A percentile compares a stretch with the other conserved stretches of the same genome.
phyloP scores from a whole-genome alignment of 2,113 vertebrate species.

The Mustela nigripes region DNA sequence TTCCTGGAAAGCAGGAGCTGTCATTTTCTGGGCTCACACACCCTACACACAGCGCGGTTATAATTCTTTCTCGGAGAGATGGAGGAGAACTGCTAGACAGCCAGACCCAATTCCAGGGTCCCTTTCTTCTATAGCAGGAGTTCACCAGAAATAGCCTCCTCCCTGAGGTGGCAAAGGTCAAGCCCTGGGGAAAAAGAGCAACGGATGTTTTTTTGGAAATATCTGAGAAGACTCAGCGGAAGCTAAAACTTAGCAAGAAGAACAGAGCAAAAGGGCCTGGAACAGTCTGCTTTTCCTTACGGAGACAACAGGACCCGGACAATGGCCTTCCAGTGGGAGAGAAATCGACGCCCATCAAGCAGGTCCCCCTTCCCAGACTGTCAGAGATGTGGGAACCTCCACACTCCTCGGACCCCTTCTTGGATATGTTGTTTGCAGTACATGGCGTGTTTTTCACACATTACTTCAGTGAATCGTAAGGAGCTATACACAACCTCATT shows the following conservation, averaged over 20 bases:
- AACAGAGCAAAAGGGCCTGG: constrained; percentile 76
- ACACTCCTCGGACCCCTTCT: not conserved
- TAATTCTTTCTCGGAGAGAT: constrained; percentile 7
- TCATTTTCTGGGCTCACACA: constrained; percentile 40
- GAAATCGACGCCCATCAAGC: not conserved
- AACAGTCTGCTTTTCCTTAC: constrained; percentile 67
- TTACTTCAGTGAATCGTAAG: not conserved
- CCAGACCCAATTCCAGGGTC: not conserved
- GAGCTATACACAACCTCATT: not conserved
- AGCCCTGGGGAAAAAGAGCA: constrained; percentile 76
- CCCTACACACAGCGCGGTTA: not conserved
- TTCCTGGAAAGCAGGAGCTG: constrained; percentile 56
- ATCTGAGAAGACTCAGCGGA: constrained; percentile 80
- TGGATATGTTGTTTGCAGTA: not conserved
- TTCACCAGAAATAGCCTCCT: not conserved
- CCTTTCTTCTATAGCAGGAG: not conserved
- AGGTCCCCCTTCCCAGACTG: not conserved
- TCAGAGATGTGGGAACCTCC: not conserved
- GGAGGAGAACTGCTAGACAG: not conserved
- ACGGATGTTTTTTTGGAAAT: constrained; percentile 79
- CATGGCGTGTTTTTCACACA: not conserved
- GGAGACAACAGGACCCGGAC: constrained; percentile 63
- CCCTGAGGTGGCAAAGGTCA: constrained; percentile 65
- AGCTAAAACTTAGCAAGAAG: constrained; percentile 74
- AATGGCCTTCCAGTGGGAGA: constrained; percentile 33